Conservation (phyloP, 1,140 invertebrate genomes). For the Leptinotarsa undecemlineata region DNA sequence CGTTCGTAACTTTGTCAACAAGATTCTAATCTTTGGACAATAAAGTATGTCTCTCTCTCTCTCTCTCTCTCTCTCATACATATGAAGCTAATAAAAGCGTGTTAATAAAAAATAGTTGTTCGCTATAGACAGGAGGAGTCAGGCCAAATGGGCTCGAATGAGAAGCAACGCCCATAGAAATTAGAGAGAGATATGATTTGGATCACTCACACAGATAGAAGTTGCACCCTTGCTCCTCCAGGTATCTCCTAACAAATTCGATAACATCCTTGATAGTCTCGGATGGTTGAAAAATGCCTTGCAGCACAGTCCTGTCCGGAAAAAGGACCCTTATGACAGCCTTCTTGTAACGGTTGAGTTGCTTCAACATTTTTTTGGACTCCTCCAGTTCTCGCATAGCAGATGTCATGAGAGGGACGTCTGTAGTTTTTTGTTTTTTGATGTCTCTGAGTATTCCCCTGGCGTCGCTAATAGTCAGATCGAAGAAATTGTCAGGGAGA, state of each 20-base stretch:
- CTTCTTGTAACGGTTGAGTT: slow-evolving; percentile 69
- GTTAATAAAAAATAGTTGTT: too few relatives aligned
- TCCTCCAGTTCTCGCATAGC: slow-evolving; percentile 65
- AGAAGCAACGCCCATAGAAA: too few relatives aligned
- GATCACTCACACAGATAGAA: slow-evolving; percentile 76
- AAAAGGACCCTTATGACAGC: slow-evolving; percentile 80
- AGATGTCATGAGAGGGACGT: slow-evolving; percentile 69
- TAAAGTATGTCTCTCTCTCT: too few relatives aligned
- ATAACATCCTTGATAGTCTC: slow-evolving; percentile 70
- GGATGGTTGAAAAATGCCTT: slow-evolving; percentile 74
- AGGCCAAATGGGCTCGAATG: too few relatives aligned
- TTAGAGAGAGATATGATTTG: too few relatives aligned
- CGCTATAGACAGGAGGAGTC: too few relatives aligned
- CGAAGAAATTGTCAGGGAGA: slow-evolving; percentile 82
- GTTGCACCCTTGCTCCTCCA: slow-evolving; percentile 62
- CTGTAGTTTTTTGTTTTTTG: slow-evolving; percentile 63
- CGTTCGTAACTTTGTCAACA: too few relatives aligned
- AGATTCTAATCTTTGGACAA: too few relatives aligned
- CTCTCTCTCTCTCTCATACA: too few relatives aligned
- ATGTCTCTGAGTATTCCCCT: slow-evolving; percentile 71
- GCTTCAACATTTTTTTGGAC: slow-evolving; percentile 62
- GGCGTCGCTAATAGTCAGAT: slow-evolving; percentile 78
- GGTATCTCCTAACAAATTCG: slow-evolving; percentile 71
- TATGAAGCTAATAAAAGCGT: too few relatives aligned
- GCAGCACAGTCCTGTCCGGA: slow-evolving; percentile 77